Conservation (phyloP, 1,140 invertebrate genomes). For the Heliconius eleuchia region DNA sequence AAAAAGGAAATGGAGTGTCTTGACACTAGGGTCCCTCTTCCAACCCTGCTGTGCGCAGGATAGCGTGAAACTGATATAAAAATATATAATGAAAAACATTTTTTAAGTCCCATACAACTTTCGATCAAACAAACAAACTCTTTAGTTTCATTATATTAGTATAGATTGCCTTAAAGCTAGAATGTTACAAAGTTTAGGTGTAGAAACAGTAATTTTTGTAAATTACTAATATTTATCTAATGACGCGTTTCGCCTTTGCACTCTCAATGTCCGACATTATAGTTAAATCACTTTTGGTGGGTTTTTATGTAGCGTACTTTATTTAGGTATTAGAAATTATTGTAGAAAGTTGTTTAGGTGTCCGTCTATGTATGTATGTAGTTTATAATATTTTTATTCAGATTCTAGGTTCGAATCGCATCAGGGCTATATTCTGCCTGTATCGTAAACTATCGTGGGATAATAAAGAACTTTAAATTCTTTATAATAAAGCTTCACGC, state of each 20-base stretch:
- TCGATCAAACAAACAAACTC: not conserved
- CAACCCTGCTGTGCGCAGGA: not conserved
- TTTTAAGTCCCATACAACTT: no score
- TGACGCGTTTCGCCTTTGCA: slow-evolving; percentile 29
- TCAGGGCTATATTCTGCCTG: no score
- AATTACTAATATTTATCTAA: slow-evolving; percentile 38
- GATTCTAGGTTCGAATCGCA: not conserved
- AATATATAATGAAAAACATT: no score
- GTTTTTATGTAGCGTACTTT: not conserved
- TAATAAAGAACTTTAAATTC: no score
- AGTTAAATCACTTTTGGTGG: not conserved
- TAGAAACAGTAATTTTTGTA: slow-evolving; percentile 35
- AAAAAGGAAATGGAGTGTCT: no score
- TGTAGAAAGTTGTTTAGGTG: not conserved
- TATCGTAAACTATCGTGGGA: no score
- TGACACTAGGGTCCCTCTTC: no score
- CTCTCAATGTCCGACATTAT: slow-evolving; percentile 7
- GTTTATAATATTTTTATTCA: no score
- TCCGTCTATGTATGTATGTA: not conserved
- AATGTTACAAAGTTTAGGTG: not conserved
- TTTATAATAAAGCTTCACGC: no score
- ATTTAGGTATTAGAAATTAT: not conserved
- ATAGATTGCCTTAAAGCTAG: not conserved
- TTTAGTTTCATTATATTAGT: not conserved
- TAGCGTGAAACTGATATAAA: not conserved